Percentiles rank a stretch among this genome's conserved stretches.
These are phyloP conservation scores for Rhingia rostrata DNA, from an alignment of 2,888 invertebrate species.

Conservation along the genomic window DNA sequence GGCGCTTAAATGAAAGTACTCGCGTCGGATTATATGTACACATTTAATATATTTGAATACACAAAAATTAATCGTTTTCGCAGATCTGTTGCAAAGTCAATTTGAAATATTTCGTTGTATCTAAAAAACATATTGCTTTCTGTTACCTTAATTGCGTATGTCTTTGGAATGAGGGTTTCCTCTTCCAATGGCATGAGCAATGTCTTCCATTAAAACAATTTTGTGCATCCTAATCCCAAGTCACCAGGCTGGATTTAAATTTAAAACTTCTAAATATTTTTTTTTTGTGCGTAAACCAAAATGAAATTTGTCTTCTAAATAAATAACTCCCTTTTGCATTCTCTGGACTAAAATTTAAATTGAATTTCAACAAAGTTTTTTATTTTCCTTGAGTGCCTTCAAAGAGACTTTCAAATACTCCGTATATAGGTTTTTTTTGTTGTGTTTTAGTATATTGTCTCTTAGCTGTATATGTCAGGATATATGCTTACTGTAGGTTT, in stretches of 20 bases:
- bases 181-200: too few species aligned
- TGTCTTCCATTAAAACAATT: too few species aligned
- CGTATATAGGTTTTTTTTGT: background rate
- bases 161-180: too few species aligned
- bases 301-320: background rate
- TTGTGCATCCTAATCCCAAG: too few species aligned
- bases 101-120: too few species aligned
- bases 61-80: too few species aligned
- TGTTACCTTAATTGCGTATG: too few species aligned
- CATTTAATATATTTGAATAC: too few species aligned
- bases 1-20: too few species aligned
- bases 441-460: background rate
- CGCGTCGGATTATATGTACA: too few species aligned
- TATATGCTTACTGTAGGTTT: conserved; percentile 33
- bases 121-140: too few species aligned
- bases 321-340: conserved; percentile 12
- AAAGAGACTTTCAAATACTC: background rate
- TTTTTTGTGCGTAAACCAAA: background rate
- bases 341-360: conserved; percentile 16
- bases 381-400: background rate
- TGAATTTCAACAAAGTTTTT: conserved; percentile 3
- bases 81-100: too few species aligned
- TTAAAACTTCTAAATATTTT: conserved; percentile 3
- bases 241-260: background rate
- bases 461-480: conserved; percentile 26